Percentiles rank a stretch among this genome's conserved stretches.
These are phyloP conservation scores for Xyrauchen texanus DNA, from an alignment of 2,113 vertebrate species.

Conservation along the genomic window DNA sequence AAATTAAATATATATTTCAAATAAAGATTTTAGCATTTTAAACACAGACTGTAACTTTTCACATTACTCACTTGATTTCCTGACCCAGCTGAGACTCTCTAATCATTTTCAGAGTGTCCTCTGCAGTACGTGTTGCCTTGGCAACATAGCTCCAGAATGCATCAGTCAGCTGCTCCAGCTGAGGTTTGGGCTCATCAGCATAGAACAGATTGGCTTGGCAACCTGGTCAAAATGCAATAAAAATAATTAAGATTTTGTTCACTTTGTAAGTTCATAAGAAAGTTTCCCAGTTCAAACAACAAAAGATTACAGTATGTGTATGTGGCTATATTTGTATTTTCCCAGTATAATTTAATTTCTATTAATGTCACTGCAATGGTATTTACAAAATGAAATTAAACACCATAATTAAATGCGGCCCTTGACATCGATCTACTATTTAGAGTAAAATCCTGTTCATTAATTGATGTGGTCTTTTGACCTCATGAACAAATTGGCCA, in stretches of 20 bases:
- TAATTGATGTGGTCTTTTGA: no score
- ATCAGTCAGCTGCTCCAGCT: slow-evolving; percentile 64
- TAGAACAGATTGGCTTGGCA: slow-evolving; percentile 68
- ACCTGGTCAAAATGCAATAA: slow-evolving; percentile 28
- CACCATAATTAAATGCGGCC: no score
- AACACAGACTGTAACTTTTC: background rate
- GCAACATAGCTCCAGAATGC: slow-evolving; percentile 69
- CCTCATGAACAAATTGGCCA: no score
- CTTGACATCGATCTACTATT: no score
- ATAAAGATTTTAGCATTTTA: background rate
- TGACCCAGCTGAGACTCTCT: slow-evolving; percentile 56
- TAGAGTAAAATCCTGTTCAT: no score
- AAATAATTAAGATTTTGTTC: background rate
- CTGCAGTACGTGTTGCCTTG: slow-evolving; percentile 58
- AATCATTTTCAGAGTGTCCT: slow-evolving; percentile 61
- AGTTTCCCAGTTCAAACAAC: background rate
- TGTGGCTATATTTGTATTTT: background rate
- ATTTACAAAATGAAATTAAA: no score
- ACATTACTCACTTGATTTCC: slow-evolving; percentile 65
- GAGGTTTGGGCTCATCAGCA: slow-evolving; percentile 56
- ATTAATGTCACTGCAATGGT: no score
- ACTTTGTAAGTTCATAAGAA: background rate
- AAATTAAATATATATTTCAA: background rate
- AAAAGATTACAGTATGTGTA: background rate
- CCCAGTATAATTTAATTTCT: no score